Base-by-base conservation (phyloP, 2,113 vertebrate species). In the Podarcis muralis region DNA sequence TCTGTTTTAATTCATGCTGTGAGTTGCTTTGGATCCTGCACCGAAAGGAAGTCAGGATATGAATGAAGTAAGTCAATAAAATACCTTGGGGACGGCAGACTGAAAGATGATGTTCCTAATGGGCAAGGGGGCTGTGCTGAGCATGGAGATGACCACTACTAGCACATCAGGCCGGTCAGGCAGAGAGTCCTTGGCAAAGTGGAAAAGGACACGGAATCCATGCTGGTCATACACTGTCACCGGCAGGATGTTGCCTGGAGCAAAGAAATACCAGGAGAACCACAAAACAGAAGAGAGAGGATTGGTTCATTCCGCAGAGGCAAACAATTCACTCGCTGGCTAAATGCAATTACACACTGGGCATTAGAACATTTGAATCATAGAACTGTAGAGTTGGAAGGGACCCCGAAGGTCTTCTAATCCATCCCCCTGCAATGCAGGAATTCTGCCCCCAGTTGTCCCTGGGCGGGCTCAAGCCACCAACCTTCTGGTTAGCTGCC, bases 131-230 rank as follows among this genome's bases (percentile, higher is more conserved):
- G 99, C 98, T 0, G 98, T 99, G 88, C 98, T 99, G 48, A 99
- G 95, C 99, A 99, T 99, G 77, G 99, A 99, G 71, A 99, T 98
- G 91, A 99, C 99, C 86, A 99, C 99, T 90, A 99, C 99, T 43
- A 99, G 96, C 87, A 99, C 97, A 0, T 99, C 98, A 0, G 98
- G 97, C 84, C 98, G 97, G 12, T 97, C 97, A 0, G 98, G 97
- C 79, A 98, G 98, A 23, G 97, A 97, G 91, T 98, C 98, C 1
- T 96, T 98, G 6, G 99, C 98, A 0, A 99, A 99, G 88, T 99
- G 99, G 96, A 99, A 98, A 89, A 99, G 97, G 86, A 99, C 98
- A 0, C 98, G 98, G 90, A 99, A 98, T 87, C 99, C 98, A 40
- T 98, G 98, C 92, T 98, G 98, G 96, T 99, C 99, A 4, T 99